Conservation (phyloP, 2,888 invertebrate species). For the Nomada goodeniana region DNA sequence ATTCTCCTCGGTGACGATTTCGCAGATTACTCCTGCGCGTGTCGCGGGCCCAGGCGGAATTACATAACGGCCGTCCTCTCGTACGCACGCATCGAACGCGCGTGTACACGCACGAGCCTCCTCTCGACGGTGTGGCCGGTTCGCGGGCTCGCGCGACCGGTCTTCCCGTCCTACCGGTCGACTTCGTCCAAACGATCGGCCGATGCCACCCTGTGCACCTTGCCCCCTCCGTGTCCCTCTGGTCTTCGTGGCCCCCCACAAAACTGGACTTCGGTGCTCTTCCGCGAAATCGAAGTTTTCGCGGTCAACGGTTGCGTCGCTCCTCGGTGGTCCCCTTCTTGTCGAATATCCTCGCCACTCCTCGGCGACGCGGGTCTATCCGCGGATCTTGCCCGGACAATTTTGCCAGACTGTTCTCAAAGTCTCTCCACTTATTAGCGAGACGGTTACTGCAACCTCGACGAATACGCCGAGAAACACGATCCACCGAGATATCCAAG, state of each 20-base stretch:
- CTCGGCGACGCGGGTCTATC: background rate
- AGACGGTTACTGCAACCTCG: constrained; percentile 24
- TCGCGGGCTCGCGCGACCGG: constrained; percentile 57
- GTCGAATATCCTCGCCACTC: background rate
- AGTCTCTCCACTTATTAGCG: constrained; percentile 11
- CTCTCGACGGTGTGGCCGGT: constrained; percentile 33
- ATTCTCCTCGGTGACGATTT: constrained; percentile 40
- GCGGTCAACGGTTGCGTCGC: constrained; percentile 28
- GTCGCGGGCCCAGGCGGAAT: constrained; percentile 64
- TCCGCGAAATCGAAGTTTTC: constrained; percentile 31
- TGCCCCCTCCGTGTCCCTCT: constrained; percentile 39
- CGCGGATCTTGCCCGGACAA: background rate
- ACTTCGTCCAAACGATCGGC: constrained; percentile 61
- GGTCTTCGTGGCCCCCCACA: background rate
- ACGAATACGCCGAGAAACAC: constrained; percentile 29
- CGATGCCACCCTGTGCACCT: constrained; percentile 65
- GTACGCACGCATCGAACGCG: constrained; percentile 61
- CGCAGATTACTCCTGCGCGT: constrained; percentile 59
- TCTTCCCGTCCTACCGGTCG: constrained; percentile 63
- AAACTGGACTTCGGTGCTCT: constrained; percentile 2
- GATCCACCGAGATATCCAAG: constrained; percentile 47
- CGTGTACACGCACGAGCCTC: constrained; percentile 42
- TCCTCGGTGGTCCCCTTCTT: constrained; percentile 2
- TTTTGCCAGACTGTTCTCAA: background rate
- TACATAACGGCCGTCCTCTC: constrained; percentile 72